Evolutionary conservation across 2,888 invertebrate genomes (phyloP).

Genomic region (Creontiades dilutus): DNA sequence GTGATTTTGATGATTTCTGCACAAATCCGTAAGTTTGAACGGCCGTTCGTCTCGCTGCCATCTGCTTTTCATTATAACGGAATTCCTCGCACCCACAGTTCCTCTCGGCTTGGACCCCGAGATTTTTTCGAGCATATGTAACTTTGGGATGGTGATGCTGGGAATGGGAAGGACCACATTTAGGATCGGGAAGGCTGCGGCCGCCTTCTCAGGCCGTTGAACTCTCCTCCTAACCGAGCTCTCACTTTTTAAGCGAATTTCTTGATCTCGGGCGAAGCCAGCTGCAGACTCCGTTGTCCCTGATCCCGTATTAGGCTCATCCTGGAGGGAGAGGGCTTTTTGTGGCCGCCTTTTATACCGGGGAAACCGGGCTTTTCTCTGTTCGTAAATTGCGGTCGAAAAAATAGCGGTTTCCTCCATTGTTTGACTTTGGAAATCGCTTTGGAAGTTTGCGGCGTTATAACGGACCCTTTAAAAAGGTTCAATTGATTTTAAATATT

Average conservation of each 20-base stretch:
- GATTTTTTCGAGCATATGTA: slow-evolving; percentile 18
- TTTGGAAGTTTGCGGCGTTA: too few relatives aligned
- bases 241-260: slow-evolving; percentile 35
- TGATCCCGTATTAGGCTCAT: not conserved
- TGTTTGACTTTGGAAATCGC: not conserved
- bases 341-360: not conserved
- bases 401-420: not conserved
- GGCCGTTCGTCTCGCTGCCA: not conserved
- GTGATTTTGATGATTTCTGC: too few relatives aligned
- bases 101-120: too few relatives aligned
- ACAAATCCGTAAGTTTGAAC: too few relatives aligned
- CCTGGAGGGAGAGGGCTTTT: slow-evolving; percentile 17
- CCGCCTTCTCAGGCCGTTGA: slow-evolving; percentile 32
- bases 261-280: slow-evolving; percentile 10
- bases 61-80: slow-evolving; percentile 14
- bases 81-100: not conserved
- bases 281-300: slow-evolving; percentile 23
- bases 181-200: not conserved
- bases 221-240: not conserved
- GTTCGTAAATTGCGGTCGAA: not conserved
- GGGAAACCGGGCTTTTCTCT: not conserved
- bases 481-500: too few relatives aligned
- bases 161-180: slow-evolving; percentile 14
- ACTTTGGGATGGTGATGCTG: not conserved
- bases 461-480: too few relatives aligned